A percentile compares a stretch with the other conserved stretches of the same genome.
Evolutionary conservation across 2,888 invertebrate genomes (phyloP).

Genomic region (Melipona beecheii): DNA sequence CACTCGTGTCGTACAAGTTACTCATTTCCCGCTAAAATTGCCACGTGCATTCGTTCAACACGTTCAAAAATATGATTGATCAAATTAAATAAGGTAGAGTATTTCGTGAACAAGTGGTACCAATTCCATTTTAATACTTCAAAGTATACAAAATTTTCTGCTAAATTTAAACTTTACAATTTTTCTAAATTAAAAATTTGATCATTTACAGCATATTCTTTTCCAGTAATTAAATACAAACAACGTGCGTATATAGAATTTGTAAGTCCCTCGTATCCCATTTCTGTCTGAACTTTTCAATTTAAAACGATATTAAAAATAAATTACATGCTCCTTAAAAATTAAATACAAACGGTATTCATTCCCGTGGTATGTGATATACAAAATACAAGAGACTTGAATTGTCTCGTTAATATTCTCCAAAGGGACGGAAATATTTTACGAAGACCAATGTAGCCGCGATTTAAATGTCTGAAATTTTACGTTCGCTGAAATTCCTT

Average conservation of each 20-base stretch:
- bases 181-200: neutral
- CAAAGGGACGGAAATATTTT: neutral
- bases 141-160: neutral
- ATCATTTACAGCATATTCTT: neutral
- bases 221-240: neutral
- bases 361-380: neutral
- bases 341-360: neutral
- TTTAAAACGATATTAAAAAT: neutral
- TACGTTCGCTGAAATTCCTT: conserved; percentile 9
- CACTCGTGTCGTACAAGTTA: neutral
- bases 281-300: neutral
- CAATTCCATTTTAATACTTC: neutral
- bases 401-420: conserved; percentile 9
- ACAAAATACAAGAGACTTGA: neutral
- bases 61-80: neutral
- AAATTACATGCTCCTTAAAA: neutral
- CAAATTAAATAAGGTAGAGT: neutral
- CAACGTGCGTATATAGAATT: too few relatives aligned
- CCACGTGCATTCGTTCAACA: conserved; percentile 10
- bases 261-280: neutral
- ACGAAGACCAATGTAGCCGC: too few relatives aligned
- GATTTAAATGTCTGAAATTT: conserved; percentile 11
- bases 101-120: neutral
- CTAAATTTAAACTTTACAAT: neutral
- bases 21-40: conserved; percentile 10